phyloP scores from a whole-genome alignment of 2,797 vertebrate genomes.

The Tenualosa thibaudeaui region DNA sequence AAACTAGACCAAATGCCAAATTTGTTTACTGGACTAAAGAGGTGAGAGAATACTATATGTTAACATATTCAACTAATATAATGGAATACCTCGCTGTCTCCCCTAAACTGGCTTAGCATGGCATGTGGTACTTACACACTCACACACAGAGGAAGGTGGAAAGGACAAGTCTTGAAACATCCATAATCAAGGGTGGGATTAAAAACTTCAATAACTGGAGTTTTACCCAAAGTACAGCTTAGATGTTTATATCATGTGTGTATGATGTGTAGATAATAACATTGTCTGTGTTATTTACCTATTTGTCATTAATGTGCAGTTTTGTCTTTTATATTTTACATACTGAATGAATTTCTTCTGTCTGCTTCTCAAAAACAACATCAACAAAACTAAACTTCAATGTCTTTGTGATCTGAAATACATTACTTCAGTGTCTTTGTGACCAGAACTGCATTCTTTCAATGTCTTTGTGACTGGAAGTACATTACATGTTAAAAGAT shows the following conservation, averaged over 20 bases:
- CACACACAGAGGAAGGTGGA: background rate
- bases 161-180: background rate
- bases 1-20: conserved; percentile 5
- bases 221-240: background rate
- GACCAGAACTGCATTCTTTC: conserved; percentile 39
- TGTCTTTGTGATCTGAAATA: background rate
- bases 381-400: background rate
- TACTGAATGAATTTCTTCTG: background rate
- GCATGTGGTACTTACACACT: conserved; percentile 34
- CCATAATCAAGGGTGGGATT: background rate
- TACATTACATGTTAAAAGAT: conserved; percentile 38
- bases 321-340: background rate
- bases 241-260: background rate
- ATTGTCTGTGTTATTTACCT: background rate
- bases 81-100: conserved; percentile 50
- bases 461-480: background rate
- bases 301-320: background rate
- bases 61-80: conserved; percentile 57
- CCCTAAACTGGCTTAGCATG: conserved; percentile 67
- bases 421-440: background rate
- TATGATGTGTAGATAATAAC: background rate
- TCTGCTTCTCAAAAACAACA: background rate
- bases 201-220: background rate
- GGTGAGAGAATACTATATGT: conserved; percentile 65
- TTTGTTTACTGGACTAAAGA: conserved; percentile 50